Percentiles rank a stretch among this genome's conserved stretches.
These are phyloP conservation scores for Vanessa cardui DNA, from an alignment of 2,888 invertebrate genomes.

Conservation along the genomic window DNA sequence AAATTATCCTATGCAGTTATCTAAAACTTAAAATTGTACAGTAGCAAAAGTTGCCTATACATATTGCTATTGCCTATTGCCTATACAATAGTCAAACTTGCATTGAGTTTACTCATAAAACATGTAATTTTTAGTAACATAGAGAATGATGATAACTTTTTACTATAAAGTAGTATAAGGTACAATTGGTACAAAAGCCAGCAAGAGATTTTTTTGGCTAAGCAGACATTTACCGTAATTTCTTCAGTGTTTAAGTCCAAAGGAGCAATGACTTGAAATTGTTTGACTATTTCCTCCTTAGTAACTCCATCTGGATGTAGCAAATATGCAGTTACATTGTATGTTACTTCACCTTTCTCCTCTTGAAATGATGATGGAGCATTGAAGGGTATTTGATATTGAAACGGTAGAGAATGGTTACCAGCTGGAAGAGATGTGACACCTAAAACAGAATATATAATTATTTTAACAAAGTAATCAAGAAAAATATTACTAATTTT, in stretches of 20 bases:
- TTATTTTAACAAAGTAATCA: too few relatives aligned
- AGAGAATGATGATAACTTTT: neutral
- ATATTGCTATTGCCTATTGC: too few relatives aligned
- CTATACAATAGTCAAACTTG: too few relatives aligned
- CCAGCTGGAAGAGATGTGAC: constrained; percentile 49
- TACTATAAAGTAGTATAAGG: too few relatives aligned
- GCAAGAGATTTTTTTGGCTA: too few relatives aligned
- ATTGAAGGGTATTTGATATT: constrained; percentile 56
- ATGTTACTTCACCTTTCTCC: constrained; percentile 52
- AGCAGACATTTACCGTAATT: constrained; percentile 32
- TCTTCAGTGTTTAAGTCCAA: constrained; percentile 56
- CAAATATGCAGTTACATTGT: constrained; percentile 52
- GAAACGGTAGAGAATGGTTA: constrained; percentile 54
- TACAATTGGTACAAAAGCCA: too few relatives aligned
- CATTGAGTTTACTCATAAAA: too few relatives aligned
- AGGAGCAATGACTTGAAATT: constrained; percentile 59
- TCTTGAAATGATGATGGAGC: constrained; percentile 60
- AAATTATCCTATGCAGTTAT: too few relatives aligned
- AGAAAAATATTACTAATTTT: too few relatives aligned
- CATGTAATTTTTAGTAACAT: too few relatives aligned
- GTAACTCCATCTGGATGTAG: constrained; percentile 44
- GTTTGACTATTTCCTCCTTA: constrained; percentile 46
- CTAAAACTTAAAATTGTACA: too few relatives aligned
- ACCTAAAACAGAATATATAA: constrained; percentile 43
- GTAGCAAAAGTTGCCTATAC: too few relatives aligned